A percentile compares a stretch with the other conserved stretches of the same genome.
These are phyloP conservation scores for Otocyon megalotis DNA, from an alignment of 2,113 vertebrate genomes.

Conservation along the genomic window DNA sequence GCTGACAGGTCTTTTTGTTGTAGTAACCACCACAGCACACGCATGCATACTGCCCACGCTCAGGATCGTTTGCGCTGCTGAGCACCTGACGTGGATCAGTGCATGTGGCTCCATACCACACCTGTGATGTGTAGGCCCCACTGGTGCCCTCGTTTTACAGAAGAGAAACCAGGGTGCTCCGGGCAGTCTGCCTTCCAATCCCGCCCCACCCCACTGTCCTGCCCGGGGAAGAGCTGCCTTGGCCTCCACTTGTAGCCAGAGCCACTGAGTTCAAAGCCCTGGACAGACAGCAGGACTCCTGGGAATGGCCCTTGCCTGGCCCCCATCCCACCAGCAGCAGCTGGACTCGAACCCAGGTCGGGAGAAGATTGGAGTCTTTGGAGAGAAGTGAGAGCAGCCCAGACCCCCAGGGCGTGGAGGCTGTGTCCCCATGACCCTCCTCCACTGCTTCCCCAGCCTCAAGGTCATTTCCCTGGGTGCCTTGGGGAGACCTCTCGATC, in stretches of 20 bases:
- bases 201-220: background rate
- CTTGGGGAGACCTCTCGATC: rapidly evolving
- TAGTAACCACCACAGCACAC: rapidly evolving
- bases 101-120: rapidly evolving
- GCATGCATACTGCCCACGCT: rapidly evolving
- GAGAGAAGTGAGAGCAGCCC: background rate
- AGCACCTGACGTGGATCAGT: rapidly evolving
- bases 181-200: background rate
- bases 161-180: rapidly evolving
- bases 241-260: rapidly evolving
- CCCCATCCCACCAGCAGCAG: background rate
- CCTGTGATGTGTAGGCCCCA: background rate
- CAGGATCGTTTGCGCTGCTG: rapidly evolving
- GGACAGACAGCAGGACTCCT: background rate
- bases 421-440: rapidly evolving
- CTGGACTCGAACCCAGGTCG: background rate
- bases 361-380: background rate
- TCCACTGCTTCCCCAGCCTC: background rate
- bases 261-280: background rate
- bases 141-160: rapidly evolving
- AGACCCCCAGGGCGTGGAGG: background rate
- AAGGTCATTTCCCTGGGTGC: background rate
- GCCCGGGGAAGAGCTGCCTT: background rate
- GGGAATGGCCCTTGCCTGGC: background rate
- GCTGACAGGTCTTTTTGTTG: rapidly evolving